These are phyloP conservation scores for Myotis pilosus DNA, from an alignment of 2,797 vertebrate species.

Conservation along the genomic window DNA sequence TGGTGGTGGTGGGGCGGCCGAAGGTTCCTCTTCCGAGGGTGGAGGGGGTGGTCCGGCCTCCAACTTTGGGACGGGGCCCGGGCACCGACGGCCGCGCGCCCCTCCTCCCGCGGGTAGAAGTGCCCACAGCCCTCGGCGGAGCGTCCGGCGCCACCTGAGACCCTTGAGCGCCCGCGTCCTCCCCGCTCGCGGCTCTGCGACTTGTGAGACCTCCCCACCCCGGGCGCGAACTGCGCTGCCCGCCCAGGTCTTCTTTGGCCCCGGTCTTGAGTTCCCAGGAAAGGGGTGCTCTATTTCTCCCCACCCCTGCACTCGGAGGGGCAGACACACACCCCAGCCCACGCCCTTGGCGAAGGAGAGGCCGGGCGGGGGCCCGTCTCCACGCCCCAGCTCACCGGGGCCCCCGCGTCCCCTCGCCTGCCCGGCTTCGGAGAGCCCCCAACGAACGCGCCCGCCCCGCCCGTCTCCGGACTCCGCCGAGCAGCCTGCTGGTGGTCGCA, in stretches of 20 bases:
- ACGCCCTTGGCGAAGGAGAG: not conserved
- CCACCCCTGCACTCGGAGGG: not conserved
- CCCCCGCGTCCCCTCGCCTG: not conserved
- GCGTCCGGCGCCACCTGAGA: not conserved
- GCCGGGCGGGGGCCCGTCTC: not conserved
- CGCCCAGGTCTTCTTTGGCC: not conserved
- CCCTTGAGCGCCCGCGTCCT: not conserved
- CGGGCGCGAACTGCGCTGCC: not conserved
- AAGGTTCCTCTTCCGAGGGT: not conserved
- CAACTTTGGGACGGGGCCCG: not conserved
- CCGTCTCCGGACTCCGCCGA: not conserved
- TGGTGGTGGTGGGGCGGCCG: no score
- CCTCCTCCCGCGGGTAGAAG: not conserved
- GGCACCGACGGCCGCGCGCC: not conserved
- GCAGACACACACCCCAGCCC: not conserved
- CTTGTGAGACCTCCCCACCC: not conserved
- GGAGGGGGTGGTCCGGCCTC: not conserved
- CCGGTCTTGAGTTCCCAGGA: not conserved
- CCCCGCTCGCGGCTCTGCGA: not conserved
- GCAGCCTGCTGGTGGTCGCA: constrained; percentile 24
- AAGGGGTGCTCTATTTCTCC: not conserved
- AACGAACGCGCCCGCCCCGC: not conserved
- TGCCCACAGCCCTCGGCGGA: not conserved
- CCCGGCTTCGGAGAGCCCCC: not conserved
- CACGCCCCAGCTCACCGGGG: not conserved